Percentiles rank a stretch among this genome's conserved stretches.
phyloP scores from a whole-genome alignment of 2,113 vertebrate species.

The Xenopus borealis region DNA sequence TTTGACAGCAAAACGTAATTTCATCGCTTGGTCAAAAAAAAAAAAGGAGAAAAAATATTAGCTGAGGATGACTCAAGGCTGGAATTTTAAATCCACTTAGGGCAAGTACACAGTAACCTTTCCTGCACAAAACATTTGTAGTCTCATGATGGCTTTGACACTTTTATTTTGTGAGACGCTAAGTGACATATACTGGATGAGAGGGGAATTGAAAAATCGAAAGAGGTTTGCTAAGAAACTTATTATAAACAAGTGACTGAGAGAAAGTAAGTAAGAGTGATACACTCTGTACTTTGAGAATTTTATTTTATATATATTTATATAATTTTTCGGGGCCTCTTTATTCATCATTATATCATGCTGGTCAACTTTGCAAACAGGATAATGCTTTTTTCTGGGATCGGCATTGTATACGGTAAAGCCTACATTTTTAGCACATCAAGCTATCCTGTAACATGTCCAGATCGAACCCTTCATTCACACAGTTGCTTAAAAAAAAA shows the following conservation, averaged over 20 bases:
- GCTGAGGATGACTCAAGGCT: background rate
- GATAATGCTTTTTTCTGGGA: no score
- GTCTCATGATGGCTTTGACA: background rate
- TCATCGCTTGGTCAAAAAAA: background rate
- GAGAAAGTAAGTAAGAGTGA: background rate
- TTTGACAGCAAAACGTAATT: slow-evolving; percentile 1
- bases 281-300: background rate
- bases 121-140: background rate
- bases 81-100: slow-evolving; percentile 9
- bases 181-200: background rate
- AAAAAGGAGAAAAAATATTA: background rate
- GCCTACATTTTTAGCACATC: no score
- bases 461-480: no score
- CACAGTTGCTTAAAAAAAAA: no score
- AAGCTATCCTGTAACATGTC: no score
- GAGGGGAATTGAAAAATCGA: background rate
- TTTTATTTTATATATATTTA: no score
- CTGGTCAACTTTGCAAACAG: no score
- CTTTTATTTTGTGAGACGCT: background rate
- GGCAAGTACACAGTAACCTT: slow-evolving; percentile 3
- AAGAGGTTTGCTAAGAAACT: background rate
- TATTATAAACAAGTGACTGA: background rate
- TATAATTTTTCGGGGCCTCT: no score
- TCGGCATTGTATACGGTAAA: no score
- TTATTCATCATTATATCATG: no score